A percentile compares a stretch with the other conserved stretches of the same genome.
These are phyloP conservation scores for Acrossocheilus fasciatus DNA, from an alignment of 2,797 vertebrate species.

Conservation along the genomic window DNA sequence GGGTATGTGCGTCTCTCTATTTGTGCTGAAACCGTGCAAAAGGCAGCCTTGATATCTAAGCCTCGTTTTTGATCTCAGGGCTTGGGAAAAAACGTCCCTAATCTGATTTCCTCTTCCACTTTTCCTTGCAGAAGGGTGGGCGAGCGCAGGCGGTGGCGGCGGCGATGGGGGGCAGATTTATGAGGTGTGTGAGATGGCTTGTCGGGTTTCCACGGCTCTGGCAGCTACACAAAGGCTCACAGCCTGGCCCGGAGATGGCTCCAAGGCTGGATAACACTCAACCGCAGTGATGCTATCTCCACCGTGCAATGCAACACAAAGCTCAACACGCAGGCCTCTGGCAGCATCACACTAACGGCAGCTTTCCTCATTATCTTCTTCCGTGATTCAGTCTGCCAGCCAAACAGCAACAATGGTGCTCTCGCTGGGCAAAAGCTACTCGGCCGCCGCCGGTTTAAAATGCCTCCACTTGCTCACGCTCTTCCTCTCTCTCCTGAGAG, in stretches of 20 bases:
- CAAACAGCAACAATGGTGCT: constrained; percentile 62
- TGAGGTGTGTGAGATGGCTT: constrained; percentile 46
- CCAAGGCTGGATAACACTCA: constrained; percentile 38
- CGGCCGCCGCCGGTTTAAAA: constrained; percentile 41
- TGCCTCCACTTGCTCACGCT: constrained; percentile 39
- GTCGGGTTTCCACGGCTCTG: constrained; percentile 51
- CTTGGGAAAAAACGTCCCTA: constrained; percentile 77
- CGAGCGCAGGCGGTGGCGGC: neutral
- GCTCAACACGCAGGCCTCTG: constrained; percentile 52
- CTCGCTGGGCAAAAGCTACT: constrained; percentile 69
- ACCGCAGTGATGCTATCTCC: constrained; percentile 57
- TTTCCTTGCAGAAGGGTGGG: constrained; percentile 67
- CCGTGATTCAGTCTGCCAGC: constrained; percentile 47
- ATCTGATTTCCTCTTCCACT: constrained; percentile 79
- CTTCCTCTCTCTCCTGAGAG: constrained; percentile 61
- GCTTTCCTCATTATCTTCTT: constrained; percentile 61
- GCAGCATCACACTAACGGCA: constrained; percentile 50
- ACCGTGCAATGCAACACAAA: constrained; percentile 51
- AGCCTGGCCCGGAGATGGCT: constrained; percentile 38
- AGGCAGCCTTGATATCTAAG: constrained; percentile 76
- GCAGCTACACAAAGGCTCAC: constrained; percentile 56
- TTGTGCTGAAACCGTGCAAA: constrained; percentile 76
- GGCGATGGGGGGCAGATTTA: constrained; percentile 60
- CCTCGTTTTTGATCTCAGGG: constrained; percentile 74
- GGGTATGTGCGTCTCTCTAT: constrained; percentile 53